These are phyloP conservation scores for Pachyuromys duprasi DNA, from an alignment of 2,797 vertebrate genomes.

Conservation along the genomic window DNA sequence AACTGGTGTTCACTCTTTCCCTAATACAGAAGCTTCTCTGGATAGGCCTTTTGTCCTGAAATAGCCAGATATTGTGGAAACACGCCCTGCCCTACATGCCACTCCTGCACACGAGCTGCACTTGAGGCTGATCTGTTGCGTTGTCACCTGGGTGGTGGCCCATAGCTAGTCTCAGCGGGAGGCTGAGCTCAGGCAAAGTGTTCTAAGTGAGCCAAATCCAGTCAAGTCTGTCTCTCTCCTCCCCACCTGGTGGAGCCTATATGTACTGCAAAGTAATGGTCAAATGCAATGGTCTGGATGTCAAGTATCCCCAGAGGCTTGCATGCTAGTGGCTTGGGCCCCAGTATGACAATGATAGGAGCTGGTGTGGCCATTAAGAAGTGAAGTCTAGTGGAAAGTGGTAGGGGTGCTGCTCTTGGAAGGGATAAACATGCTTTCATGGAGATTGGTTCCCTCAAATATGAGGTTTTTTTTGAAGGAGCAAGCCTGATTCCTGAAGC, in stretches of 20 bases:
- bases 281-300: too few relatives aligned
- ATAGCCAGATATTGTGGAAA: background rate
- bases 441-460: background rate
- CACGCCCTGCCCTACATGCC: background rate
- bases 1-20: background rate
- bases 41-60: background rate
- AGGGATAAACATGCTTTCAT: background rate
- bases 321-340: background rate
- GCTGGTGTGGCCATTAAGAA: background rate
- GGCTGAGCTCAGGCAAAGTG: background rate
- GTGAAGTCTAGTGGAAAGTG: background rate
- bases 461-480: background rate
- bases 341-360: background rate
- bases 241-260: too few relatives aligned
- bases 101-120: background rate
- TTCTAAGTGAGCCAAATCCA: background rate
- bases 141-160: background rate
- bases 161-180: too few relatives aligned
- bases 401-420: too few relatives aligned
- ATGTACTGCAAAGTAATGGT: background rate
- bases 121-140: rapidly evolving
- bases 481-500: background rate
- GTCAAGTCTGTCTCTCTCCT: background rate
- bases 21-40: rapidly evolving
- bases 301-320: background rate